These are phyloP conservation scores for Spea hammondii DNA, from an alignment of 2,797 vertebrate species.

Conservation along the genomic window DNA sequence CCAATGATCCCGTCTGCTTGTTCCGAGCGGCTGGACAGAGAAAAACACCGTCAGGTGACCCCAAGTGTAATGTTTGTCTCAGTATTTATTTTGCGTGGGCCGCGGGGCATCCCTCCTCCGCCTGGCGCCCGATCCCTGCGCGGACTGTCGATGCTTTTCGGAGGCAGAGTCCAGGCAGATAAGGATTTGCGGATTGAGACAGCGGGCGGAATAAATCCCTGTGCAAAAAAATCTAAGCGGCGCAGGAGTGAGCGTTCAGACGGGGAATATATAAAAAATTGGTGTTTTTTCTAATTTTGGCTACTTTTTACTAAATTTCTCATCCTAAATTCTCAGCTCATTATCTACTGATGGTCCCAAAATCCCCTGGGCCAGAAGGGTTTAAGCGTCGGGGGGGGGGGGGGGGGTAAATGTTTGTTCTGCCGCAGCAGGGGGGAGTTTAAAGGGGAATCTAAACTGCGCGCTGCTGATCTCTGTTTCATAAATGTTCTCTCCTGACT, in stretches of 20 bases:
- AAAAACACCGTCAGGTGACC: slow-evolving; percentile 40
- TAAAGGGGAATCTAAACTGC: no score
- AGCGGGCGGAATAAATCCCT: not conserved
- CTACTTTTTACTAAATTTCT: no score
- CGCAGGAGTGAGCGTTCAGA: not conserved
- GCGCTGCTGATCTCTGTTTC: not conserved
- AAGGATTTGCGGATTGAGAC: slow-evolving; percentile 30
- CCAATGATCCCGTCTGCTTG: not conserved
- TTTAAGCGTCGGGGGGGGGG: no score
- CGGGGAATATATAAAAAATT: no score
- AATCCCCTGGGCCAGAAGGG: no score
- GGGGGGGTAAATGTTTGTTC: no score
- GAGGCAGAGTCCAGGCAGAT: slow-evolving; percentile 43
- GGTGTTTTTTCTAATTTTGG: no score
- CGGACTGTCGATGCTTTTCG: not conserved
- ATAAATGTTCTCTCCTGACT: not conserved
- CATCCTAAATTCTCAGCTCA: no score
- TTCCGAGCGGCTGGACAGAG: slow-evolving; percentile 11
- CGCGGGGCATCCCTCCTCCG: not conserved
- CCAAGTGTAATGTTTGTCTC: slow-evolving; percentile 8
- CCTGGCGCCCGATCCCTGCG: not conserved
- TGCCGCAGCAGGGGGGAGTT: no score
- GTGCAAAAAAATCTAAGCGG: not conserved
- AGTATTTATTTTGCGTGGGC: slow-evolving; percentile 28
- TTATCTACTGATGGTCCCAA: no score